Percentiles rank a stretch among this genome's conserved stretches.
Evolutionary conservation across 1,140 invertebrate species (phyloP).

Genomic region (Rhizoglyphus robini): DNA sequence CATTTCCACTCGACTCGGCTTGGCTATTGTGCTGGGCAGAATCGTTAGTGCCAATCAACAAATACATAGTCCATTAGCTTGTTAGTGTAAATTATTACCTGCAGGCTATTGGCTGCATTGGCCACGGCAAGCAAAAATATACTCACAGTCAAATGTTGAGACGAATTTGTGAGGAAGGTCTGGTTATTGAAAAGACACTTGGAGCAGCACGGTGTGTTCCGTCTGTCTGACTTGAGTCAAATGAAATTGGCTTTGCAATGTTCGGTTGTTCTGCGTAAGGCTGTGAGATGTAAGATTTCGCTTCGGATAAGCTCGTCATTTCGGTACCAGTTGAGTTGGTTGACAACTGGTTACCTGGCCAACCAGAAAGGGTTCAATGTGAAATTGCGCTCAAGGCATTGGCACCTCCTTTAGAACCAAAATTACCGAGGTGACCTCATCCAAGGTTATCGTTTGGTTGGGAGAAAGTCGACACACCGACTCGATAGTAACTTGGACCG

Average conservation of each 20-base stretch:
- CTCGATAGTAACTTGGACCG: neutral
- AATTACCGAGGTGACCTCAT: conserved; percentile 1
- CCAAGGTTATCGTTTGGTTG: conserved; percentile 8
- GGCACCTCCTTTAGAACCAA: conserved; percentile 11
- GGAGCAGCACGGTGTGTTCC: neutral
- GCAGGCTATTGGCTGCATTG: no score
- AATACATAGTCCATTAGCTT: no score
- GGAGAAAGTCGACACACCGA: neutral
- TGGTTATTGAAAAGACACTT: conserved; percentile 16
- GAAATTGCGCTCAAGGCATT: neutral
- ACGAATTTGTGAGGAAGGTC: conserved; percentile 7
- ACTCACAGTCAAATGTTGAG: conserved; percentile 11
- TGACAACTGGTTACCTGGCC: conserved; percentile 9
- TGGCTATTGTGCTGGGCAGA: conserved; percentile 1
- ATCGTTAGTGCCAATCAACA: no score
- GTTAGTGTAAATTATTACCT: neutral
- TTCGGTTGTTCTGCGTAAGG: neutral
- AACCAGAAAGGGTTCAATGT: neutral
- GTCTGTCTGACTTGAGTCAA: neutral
- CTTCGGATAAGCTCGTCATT: neutral
- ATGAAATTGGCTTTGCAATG: conserved; percentile 18
- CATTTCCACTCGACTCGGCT: neutral
- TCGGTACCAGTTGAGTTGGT: conserved; percentile 5
- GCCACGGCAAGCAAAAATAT: neutral
- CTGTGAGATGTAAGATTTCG: conserved; percentile 12